Evolutionary conservation across 2,888 invertebrate species (phyloP).

Genomic region (Dromius quadrimaculatus): DNA sequence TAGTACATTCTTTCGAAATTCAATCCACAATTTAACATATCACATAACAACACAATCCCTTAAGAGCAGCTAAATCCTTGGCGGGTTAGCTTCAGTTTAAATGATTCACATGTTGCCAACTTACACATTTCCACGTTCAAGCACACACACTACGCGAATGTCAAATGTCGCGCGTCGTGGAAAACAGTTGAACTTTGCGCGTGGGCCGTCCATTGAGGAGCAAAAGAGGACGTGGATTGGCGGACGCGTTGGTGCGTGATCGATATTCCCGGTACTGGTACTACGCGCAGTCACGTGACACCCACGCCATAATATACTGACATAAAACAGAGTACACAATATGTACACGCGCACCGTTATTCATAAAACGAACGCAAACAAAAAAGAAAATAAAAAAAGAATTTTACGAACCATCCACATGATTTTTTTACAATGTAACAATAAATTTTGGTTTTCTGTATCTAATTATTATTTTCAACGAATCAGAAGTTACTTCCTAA

Average conservation of each 20-base stretch:
- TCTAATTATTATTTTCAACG: too few relatives aligned
- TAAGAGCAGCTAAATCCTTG: background rate
- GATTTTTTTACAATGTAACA: too few relatives aligned
- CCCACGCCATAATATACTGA: background rate
- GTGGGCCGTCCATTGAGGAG: conserved; percentile 24
- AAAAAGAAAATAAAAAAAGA: too few relatives aligned
- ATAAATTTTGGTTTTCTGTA: too few relatives aligned
- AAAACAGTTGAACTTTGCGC: conserved; percentile 4
- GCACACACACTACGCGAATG: conserved; percentile 13
- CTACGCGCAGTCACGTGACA: conserved; percentile 19
- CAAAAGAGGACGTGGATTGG: conserved; percentile 7
- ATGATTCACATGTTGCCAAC: conserved; percentile 6
- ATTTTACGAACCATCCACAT: too few relatives aligned
- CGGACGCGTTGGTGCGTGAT: conserved; percentile 31
- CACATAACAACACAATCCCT: conserved; percentile 3
- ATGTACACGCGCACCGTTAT: conserved; percentile 5
- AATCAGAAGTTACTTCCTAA: too few relatives aligned
- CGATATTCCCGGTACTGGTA: conserved; percentile 40
- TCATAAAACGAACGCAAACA: conserved; percentile 2
- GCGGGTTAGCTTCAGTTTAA: background rate
- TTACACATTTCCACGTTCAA: background rate
- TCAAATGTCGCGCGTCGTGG: conserved; percentile 19
- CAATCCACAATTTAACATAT: too few relatives aligned
- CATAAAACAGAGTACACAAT: background rate
- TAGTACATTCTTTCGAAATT: too few relatives aligned